These are phyloP conservation scores for Idaea straminata DNA, from an alignment of 2,888 invertebrate species.

Conservation along the genomic window DNA sequence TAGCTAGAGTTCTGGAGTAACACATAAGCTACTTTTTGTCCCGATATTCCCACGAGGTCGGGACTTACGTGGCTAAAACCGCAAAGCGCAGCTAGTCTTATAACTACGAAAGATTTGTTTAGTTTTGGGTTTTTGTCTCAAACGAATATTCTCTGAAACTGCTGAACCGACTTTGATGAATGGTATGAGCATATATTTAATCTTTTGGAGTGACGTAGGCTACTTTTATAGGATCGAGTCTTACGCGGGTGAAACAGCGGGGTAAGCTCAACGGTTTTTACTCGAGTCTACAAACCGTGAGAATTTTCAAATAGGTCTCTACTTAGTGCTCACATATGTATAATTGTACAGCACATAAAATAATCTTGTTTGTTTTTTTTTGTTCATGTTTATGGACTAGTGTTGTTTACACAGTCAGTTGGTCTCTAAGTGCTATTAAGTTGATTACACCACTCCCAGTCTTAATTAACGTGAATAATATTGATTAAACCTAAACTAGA, in stretches of 20 bases:
- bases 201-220: too few relatives aligned
- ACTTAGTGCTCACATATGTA: too few relatives aligned
- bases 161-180: too few relatives aligned
- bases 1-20: neutral
- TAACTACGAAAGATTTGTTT: too few relatives aligned
- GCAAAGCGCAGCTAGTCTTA: neutral
- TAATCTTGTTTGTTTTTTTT: too few relatives aligned
- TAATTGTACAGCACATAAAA: too few relatives aligned
- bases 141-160: too few relatives aligned
- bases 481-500: neutral
- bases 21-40: too few relatives aligned
- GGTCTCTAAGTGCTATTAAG: neutral
- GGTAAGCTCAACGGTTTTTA: neutral
- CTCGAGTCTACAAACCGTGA: too few relatives aligned
- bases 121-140: too few relatives aligned
- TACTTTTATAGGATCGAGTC: neutral
- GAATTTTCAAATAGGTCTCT: too few relatives aligned
- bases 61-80: neutral
- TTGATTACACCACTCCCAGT: neutral
- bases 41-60: neutral
- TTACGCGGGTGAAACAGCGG: neutral
- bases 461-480: neutral
- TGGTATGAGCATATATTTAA: neutral
- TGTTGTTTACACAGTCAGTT: neutral
- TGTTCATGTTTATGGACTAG: neutral